Percentiles rank a stretch among this genome's conserved stretches.
phyloP scores from a whole-genome alignment of 2,113 vertebrate species.

The Baryphthengus martii region DNA sequence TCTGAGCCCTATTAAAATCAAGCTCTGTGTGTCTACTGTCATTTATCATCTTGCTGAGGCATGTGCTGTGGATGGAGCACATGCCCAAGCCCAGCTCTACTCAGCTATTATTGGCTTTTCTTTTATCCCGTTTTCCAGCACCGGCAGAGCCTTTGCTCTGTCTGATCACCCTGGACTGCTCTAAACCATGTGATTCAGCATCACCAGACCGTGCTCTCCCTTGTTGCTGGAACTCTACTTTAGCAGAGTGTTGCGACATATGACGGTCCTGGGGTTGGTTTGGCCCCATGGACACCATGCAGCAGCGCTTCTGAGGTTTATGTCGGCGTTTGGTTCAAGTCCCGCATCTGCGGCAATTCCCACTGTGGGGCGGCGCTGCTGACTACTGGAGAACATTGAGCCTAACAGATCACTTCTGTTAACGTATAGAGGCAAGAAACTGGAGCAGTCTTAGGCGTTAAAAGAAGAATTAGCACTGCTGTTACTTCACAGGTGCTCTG shows the following conservation, averaged over 20 bases:
- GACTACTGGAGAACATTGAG: not conserved
- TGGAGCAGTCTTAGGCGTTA: not conserved
- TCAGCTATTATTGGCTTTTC: fast-evolving
- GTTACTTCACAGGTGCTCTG: too few species aligned
- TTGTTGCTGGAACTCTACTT: not conserved
- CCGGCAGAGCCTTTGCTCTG: not conserved
- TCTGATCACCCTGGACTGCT: not conserved
- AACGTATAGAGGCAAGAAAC: not conserved
- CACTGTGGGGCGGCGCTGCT: fast-evolving
- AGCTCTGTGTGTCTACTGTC: not conserved
- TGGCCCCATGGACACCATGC: fast-evolving
- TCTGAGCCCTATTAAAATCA: not conserved
- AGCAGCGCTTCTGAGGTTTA: not conserved
- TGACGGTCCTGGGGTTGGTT: not conserved
- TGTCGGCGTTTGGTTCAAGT: not conserved
- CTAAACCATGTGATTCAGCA: fast-evolving
- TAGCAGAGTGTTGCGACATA: not conserved
- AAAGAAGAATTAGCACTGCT: not conserved
- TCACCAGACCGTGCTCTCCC: not conserved
- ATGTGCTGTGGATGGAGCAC: not conserved
- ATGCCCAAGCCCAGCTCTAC: not conserved
- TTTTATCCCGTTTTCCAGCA: not conserved
- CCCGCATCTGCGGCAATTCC: not conserved
- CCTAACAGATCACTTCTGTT: not conserved
- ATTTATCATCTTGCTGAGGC: not conserved